Evolutionary conservation across 53 echinoderm and acorn worm genomes (phyloP), one percentile per base, ranked within the genome.

Genomic region (Henricia sp.): DNA sequence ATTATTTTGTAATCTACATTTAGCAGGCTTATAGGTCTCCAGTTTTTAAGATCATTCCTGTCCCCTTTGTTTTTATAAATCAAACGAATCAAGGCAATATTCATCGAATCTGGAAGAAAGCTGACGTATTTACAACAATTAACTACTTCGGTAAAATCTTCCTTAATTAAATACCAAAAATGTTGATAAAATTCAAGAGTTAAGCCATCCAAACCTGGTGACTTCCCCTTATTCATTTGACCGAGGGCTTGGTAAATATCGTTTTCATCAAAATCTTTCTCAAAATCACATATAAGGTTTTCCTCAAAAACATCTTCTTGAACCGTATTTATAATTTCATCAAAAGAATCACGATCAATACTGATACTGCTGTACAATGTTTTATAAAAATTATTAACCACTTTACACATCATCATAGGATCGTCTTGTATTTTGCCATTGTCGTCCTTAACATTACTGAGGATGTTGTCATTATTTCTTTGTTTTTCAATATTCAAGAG

Each of bases 1-100:
- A 57, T 57, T 2, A 57, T 57, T 57, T 57, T 25, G 26, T 65
- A 65, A 17, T 65, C 65, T 2, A 65, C 65, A 37, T 65, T 65
- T 4, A 65, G 5, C 8, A 65, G 17, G 19, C 65, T 35, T 13
- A 70, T 70, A 8, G 70, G 70, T 27, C 70, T 20, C 70, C 70
- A 70, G 23, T 70, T 70, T 46, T 46, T 70, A 28, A 70, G 33
- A 14, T 70, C 29, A 13, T 29, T 23, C 29, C 70, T 44, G 13
- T 70, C 70, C 0, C 70, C 70, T 2, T 21, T 44, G 21, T 70
- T 70, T 70, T 70, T 70, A 48, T 30, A 70, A 26, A 70, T 44
- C 8, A 70, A 19, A 8, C 70, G 46, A 8, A 70, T 70, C 24
- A 40, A 8, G 19, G 70, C 70, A 24, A 13, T 46, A 19, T 70